These are phyloP conservation scores for Platerodrilus igneus DNA, from an alignment of 2,888 invertebrate species.

Conservation along the genomic window DNA sequence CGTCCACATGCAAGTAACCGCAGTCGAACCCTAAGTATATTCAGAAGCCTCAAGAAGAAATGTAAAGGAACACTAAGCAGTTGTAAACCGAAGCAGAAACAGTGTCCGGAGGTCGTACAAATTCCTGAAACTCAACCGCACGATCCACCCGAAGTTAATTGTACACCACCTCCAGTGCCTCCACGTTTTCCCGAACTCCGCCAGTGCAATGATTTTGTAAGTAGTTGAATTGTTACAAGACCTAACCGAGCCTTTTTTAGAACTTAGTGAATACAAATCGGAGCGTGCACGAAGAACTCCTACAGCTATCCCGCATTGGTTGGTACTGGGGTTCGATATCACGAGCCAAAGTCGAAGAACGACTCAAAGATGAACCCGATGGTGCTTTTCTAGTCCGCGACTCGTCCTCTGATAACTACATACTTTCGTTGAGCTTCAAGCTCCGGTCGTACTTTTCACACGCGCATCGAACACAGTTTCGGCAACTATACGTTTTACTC, in stretches of 20 bases:
- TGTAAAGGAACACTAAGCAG: slow-evolving; percentile 20
- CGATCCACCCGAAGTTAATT: slow-evolving; percentile 2
- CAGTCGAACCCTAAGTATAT: slow-evolving; percentile 21
- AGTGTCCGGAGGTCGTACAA: too few relatives aligned
- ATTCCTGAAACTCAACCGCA: too few relatives aligned
- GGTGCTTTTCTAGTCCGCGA: slow-evolving; percentile 77
- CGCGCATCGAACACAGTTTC: slow-evolving; percentile 67
- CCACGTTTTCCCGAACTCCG: slow-evolving; percentile 10
- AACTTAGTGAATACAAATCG: slow-evolving; percentile 7
- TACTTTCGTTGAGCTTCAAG: slow-evolving; percentile 67
- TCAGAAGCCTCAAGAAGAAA: slow-evolving; percentile 24
- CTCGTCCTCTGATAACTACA: slow-evolving; percentile 65
- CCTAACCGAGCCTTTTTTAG: too few relatives aligned
- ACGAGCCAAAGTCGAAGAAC: slow-evolving; percentile 66
- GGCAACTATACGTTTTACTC: slow-evolving; percentile 51
- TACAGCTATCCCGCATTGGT: slow-evolving; percentile 50
- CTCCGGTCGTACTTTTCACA: slow-evolving; percentile 57
- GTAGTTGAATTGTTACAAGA: too few relatives aligned
- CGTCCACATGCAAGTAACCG: slow-evolving; percentile 16
- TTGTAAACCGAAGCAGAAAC: slow-evolving; percentile 21
- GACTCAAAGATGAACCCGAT: slow-evolving; percentile 63
- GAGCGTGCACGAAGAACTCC: slow-evolving; percentile 38
- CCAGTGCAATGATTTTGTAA: neutral
- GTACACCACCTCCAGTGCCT: slow-evolving; percentile 20
- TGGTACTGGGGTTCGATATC: slow-evolving; percentile 84